Evolutionary conservation across 2,113 vertebrate genomes (phyloP).

Genomic region (Mohoua ochrocephala): DNA sequence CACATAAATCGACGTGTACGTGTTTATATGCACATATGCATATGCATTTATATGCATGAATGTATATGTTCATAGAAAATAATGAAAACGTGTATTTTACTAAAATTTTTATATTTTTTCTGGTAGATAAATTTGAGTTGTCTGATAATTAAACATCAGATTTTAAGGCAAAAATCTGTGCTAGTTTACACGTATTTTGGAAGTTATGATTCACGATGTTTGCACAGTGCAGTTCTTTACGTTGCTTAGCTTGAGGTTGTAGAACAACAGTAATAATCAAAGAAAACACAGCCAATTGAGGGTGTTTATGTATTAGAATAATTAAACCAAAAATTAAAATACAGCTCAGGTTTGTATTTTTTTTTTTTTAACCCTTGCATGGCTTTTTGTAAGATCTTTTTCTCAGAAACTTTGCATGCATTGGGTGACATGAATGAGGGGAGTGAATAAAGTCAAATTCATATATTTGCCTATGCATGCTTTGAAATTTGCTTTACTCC

Average conservation of each 20-base stretch:
- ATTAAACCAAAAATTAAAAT: neutral
- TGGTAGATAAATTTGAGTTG: neutral
- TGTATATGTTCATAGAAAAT: neutral
- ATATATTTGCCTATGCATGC: neutral
- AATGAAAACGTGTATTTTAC: neutral
- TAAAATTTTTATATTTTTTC: neutral
- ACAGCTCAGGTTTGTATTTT: neutral
- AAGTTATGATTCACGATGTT: neutral
- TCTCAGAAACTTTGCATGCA: constrained; percentile 17
- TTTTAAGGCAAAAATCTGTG: neutral
- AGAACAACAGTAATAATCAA: neutral
- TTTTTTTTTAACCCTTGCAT: constrained; percentile 7
- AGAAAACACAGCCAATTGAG: neutral
- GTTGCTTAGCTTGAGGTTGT: neutral
- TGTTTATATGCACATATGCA: neutral
- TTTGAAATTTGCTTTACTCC: neutral
- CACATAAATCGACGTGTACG: accelerated
- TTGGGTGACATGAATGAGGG: neutral
- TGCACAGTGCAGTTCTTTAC: neutral
- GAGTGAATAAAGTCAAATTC: neutral
- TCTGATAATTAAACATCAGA: neutral
- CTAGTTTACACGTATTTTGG: neutral
- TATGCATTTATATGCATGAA: neutral
- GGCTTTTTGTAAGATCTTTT: neutral
- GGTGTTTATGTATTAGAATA: neutral